Evolutionary conservation across 2,797 vertebrate species (phyloP).

Genomic region (Percopsis omiscomaycus): DNA sequence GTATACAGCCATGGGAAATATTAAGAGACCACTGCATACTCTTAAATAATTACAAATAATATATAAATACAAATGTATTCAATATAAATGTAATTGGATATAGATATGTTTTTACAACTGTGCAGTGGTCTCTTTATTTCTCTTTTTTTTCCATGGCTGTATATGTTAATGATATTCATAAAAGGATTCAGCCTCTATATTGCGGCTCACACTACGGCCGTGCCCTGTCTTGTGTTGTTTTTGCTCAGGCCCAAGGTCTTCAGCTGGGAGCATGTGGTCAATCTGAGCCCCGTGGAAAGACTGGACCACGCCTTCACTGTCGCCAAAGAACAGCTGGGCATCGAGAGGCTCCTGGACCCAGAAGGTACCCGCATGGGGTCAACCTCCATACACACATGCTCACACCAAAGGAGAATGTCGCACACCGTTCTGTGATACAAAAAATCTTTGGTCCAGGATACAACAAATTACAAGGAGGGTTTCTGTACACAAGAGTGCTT

Average conservation of each 20-base stretch:
- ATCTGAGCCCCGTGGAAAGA: slow-evolving; percentile 82
- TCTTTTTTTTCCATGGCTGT: no score
- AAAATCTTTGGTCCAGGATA: no score
- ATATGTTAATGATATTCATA: neutral
- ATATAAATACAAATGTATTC: no score
- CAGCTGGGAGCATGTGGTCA: slow-evolving; percentile 85
- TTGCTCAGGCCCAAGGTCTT: slow-evolving; percentile 84
- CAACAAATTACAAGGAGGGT: no score
- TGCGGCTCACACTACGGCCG: neutral
- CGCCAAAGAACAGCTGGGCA: slow-evolving; percentile 88
- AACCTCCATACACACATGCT: neutral
- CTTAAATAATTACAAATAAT: no score
- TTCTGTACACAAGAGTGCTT: no score
- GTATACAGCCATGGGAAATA: no score
- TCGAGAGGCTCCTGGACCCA: slow-evolving; percentile 92
- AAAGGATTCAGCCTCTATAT: neutral
- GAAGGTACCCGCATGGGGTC: slow-evolving; percentile 81
- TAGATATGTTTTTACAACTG: no score
- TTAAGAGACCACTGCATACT: no score
- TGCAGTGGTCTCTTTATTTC: no score
- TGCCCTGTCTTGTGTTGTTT: slow-evolving; percentile 3
- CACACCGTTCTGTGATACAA: no score
- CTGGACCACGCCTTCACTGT: slow-evolving; percentile 90
- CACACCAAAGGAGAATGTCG: neutral
- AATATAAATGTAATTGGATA: no score